These are phyloP conservation scores for Rhaphigaster nebulosa DNA, from an alignment of 2,888 invertebrate species.

Conservation along the genomic window DNA sequence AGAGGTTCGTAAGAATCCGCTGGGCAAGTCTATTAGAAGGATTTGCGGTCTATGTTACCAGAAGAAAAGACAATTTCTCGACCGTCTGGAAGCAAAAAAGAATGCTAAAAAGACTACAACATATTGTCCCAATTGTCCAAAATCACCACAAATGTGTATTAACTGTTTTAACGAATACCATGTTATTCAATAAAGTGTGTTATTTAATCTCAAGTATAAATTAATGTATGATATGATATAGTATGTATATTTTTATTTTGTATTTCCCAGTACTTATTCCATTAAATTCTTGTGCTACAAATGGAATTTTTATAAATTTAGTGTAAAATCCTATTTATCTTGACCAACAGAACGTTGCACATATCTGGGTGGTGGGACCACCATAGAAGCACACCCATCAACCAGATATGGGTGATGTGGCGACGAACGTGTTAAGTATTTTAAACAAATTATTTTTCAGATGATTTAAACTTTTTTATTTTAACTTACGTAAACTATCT, in stretches of 20 bases:
- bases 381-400: background rate
- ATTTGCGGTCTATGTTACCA: background rate
- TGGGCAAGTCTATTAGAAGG: background rate
- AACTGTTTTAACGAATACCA: background rate
- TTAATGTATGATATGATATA: background rate
- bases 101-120: background rate
- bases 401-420: background rate
- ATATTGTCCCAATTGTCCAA: background rate
- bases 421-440: background rate
- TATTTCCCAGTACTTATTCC: background rate
- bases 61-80: slow-evolving; percentile 1
- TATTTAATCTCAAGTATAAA: background rate
- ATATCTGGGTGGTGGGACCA: background rate
- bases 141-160: background rate
- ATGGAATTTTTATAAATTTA: background rate
- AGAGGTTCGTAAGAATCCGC: background rate
- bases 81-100: background rate
- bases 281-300: background rate
- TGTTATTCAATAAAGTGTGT: background rate
- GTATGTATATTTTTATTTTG: background rate
- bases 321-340: background rate
- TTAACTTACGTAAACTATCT: too few species aligned
- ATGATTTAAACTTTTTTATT: too few species aligned
- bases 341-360: background rate
- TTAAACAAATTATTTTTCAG: too few species aligned